Evolutionary conservation across 2,888 invertebrate species (phyloP).

Genomic region (Erebia ligea): DNA sequence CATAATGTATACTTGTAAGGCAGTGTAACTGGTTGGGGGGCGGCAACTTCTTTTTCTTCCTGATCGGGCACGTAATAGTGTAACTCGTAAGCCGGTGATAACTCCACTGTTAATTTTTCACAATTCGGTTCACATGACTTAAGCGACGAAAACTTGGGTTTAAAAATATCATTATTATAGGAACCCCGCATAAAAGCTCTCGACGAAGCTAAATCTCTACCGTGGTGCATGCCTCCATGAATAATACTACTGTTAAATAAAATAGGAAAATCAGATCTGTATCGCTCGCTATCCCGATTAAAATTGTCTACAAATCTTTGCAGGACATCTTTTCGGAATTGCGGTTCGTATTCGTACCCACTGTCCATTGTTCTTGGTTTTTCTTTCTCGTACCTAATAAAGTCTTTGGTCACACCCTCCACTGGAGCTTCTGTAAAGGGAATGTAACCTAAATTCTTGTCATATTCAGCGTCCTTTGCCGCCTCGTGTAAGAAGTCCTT

Average conservation of each 20-base stretch:
- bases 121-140: constrained; percentile 57
- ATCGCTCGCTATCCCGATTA: constrained; percentile 66
- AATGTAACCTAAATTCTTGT: constrained; percentile 49
- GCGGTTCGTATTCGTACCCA: constrained; percentile 63
- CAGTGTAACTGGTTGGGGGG: constrained; percentile 46
- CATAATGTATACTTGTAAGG: constrained; percentile 45
- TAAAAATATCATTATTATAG: constrained; percentile 17
- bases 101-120: constrained; percentile 61
- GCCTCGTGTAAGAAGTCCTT: constrained; percentile 63
- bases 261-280: constrained; percentile 67
- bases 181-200: constrained; percentile 57
- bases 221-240: constrained; percentile 50
- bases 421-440: constrained; percentile 49
- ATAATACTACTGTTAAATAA: constrained; percentile 69
- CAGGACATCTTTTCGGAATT: constrained; percentile 63
- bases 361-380: constrained; percentile 46
- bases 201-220: constrained; percentile 54
- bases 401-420: constrained; percentile 50
- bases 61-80: constrained; percentile 75
- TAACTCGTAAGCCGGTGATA: constrained; percentile 73
- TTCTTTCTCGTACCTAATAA: constrained; percentile 35
- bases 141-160: constrained; percentile 18
- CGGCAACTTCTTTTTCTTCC: constrained; percentile 61
- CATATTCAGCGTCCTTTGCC: constrained; percentile 56
- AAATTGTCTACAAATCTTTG: constrained; percentile 69